phyloP scores from a whole-genome alignment of 2,797 vertebrate genomes.

The Ctenochaetus hawaiiensis region DNA sequence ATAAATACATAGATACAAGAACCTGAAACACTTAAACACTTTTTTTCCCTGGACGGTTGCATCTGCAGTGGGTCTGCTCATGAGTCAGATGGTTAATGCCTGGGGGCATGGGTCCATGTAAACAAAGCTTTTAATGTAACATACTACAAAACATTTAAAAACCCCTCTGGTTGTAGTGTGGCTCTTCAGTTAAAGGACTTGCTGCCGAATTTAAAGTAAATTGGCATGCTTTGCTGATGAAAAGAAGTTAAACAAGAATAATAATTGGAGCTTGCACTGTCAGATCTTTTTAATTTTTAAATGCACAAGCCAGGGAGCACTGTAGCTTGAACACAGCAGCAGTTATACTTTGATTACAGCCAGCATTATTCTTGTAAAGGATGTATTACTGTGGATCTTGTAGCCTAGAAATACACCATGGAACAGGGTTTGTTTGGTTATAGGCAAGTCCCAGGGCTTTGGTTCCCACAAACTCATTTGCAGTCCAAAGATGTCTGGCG shows the following conservation, averaged over 20 bases:
- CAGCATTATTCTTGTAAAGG: conserved; percentile 7
- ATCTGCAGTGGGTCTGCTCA: background rate
- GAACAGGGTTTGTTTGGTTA: conserved; percentile 29
- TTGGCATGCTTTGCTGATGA: background rate
- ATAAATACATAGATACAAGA: background rate
- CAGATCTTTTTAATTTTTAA: background rate
- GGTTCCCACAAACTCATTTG: conserved; percentile 58
- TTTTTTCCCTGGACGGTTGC: background rate
- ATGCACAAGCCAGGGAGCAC: background rate
- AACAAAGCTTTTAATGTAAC: background rate
- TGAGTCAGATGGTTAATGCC: background rate
- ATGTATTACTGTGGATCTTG: background rate
- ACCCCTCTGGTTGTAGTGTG: no score
- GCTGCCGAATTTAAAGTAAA: conserved; percentile 1
- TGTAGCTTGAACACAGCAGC: conserved; percentile 11
- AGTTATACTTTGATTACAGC: conserved; percentile 26
- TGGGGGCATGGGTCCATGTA: background rate
- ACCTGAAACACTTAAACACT: background rate
- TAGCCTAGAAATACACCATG: conserved; percentile 23
- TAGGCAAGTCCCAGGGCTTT: conserved; percentile 50
- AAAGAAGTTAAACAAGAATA: background rate
- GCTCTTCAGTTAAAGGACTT: background rate
- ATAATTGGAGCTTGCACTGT: background rate
- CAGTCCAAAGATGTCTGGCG: conserved; percentile 58
- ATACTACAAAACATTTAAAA: no score